Evolutionary conservation across 2,113 vertebrate genomes (phyloP), one percentile per base, ranked within the genome.

Genomic region (Saguinus imperator): DNA sequence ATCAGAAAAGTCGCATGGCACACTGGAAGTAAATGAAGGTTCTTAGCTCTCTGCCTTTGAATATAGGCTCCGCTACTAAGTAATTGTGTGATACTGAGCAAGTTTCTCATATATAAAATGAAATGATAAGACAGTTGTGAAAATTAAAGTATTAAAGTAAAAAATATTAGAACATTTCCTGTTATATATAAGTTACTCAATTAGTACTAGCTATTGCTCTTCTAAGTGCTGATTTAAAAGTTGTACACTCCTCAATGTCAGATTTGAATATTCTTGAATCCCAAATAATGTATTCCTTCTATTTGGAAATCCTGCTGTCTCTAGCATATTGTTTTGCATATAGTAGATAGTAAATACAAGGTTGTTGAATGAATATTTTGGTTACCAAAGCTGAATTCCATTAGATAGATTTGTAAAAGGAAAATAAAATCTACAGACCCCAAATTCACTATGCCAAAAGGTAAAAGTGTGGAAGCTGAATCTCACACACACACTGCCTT

Each of bases 351-450:
- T 91, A 93, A 86, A 72, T 70, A 45, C 18, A 91, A 87, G 80
- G n/a, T 86, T 95, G 52, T 64, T 95, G 57, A 80, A 89, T 94
- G 50, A 86, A 93, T 88, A 58, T 88, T 4, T 86, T 86, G 37
- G 89, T 96, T 96, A 88, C 86, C 48, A 95, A 97, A 86, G 73
- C 40, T 93, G 55, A 96, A 96, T 95, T 89, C 76, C 40, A 91
- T 61, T 45, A 64, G 83, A 37, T 87, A 96, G 96, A 82, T 64
- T 29, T 64, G 61, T 29, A 64, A 64, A 64, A 29, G 27, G 61
- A 64, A 64, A 64, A 14, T 64, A 64, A 64, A 64, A 64, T 64
- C 12, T 5, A 27, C 27, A 64, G 61, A 29, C 12, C 61, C 61
- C 61, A 64, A 29, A 64, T 64, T 64, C 27, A 64, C 27, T 32